A percentile compares a stretch with the other conserved stretches of the same genome.
Conservation (phyloP, 2,797 vertebrate species). For the Anisognathus igniventris region DNA sequence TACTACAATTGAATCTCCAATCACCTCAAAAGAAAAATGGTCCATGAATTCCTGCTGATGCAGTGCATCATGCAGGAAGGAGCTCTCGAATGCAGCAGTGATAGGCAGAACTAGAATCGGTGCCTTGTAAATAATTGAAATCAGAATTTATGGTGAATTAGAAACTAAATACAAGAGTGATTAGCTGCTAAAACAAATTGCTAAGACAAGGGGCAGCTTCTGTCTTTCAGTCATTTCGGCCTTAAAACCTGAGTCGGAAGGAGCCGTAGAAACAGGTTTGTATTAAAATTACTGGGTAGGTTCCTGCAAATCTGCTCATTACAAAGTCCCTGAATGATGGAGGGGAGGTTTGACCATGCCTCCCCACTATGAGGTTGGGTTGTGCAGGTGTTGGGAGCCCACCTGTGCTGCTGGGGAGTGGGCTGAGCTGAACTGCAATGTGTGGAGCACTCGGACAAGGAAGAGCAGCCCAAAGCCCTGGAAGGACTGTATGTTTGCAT, state of each 20-base stretch:
- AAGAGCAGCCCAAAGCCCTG: neutral
- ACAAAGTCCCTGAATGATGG: neutral
- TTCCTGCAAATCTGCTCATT: neutral
- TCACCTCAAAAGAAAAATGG: neutral
- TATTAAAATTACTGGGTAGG: neutral
- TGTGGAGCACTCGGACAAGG: neutral
- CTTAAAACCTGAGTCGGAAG: neutral
- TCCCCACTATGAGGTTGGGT: rapidly evolving
- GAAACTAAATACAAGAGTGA: neutral
- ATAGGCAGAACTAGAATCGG: neutral
- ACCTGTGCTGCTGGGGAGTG: neutral
- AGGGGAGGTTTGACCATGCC: neutral
- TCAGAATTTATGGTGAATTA: neutral
- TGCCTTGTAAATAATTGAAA: neutral
- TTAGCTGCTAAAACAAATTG: neutral
- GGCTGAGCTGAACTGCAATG: neutral
- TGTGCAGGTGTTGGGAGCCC: rapidly evolving
- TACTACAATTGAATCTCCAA: neutral
- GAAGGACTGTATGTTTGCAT: neutral
- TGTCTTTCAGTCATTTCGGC: neutral
- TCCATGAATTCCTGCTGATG: neutral
- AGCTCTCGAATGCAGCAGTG: neutral
- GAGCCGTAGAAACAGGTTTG: neutral
- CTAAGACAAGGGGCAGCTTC: neutral
- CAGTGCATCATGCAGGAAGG: neutral